phyloP scores from a whole-genome alignment of 2,888 invertebrate species.

The Aplocera efformata region DNA sequence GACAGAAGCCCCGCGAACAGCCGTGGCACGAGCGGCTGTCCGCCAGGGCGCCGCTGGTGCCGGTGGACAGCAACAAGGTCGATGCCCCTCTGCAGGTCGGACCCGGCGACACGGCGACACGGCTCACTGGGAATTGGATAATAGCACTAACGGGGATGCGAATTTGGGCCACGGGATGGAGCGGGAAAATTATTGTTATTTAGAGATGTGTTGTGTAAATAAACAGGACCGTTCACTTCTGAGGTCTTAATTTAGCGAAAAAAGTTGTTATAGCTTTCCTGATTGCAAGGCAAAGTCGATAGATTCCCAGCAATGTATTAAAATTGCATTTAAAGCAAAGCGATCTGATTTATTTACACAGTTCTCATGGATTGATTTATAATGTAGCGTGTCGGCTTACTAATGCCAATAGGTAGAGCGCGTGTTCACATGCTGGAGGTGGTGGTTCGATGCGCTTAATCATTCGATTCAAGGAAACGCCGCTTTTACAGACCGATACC shows the following conservation, averaged over 20 bases:
- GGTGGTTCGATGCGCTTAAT: constrained; percentile 34
- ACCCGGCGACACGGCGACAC: constrained; percentile 16
- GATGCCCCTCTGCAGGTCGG: constrained; percentile 65
- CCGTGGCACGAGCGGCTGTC: constrained; percentile 75
- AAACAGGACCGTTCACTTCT: constrained; percentile 1
- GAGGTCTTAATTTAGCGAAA: too few species aligned
- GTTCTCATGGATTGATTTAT: neutral
- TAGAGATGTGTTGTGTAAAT: constrained; percentile 9
- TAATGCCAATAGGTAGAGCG: constrained; percentile 1
- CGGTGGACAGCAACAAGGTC: constrained; percentile 48
- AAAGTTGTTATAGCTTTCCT: too few species aligned
- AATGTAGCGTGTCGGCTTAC: constrained; percentile 2
- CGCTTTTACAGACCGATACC: constrained; percentile 20
- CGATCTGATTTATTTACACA: too few species aligned
- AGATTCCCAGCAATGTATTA: too few species aligned
- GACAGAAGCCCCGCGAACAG: constrained; percentile 52
- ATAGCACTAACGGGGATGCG: constrained; percentile 33
- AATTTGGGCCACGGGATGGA: constrained; percentile 1
- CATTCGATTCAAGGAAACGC: constrained; percentile 26
- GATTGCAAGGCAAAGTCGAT: too few species aligned
- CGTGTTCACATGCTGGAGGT: constrained; percentile 21
- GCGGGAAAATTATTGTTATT: neutral
- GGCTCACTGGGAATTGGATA: constrained; percentile 20
- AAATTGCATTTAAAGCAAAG: too few species aligned
- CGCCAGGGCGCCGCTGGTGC: constrained; percentile 30